Percentiles rank a stretch among this genome's conserved stretches.
These are phyloP conservation scores for Micromussa lordhowensis DNA, from an alignment of 92 coral and sea anemone species.

Conservation along the genomic window DNA sequence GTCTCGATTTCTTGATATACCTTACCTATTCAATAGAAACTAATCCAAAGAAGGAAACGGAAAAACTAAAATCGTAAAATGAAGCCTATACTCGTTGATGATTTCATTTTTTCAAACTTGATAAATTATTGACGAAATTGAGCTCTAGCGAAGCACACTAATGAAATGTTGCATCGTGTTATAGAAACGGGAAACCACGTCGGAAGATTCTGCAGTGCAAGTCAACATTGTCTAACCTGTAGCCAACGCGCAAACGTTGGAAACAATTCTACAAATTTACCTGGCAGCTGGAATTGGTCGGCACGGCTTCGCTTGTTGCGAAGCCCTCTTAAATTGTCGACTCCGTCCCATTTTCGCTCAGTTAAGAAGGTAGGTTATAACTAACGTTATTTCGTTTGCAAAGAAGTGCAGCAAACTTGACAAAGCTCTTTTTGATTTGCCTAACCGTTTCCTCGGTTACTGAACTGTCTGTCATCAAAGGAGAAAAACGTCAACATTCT, in stretches of 20 bases:
- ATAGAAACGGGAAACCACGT: neutral
- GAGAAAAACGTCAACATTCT: neutral
- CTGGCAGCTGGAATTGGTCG: neutral
- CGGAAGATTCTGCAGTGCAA: neutral
- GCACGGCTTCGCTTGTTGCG: neutral
- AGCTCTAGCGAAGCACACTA: neutral
- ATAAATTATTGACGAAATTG: neutral
- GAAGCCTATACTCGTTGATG: neutral
- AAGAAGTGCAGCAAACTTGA: neutral
- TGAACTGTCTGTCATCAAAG: slow-evolving; percentile 18
- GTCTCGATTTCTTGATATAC: no score
- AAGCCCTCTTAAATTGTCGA: neutral
- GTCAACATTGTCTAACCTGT: neutral
- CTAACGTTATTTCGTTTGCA: neutral
- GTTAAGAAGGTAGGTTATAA: neutral
- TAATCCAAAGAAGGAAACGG: no score
- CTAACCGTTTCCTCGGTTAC: neutral
- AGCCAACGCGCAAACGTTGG: neutral
- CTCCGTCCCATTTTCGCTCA: slow-evolving; percentile 15
- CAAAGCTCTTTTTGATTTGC: neutral
- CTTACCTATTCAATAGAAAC: no score
- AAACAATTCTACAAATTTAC: neutral
- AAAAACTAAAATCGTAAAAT: no score
- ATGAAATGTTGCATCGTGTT: neutral
- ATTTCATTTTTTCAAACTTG: neutral